Evolutionary conservation across 2,888 invertebrate genomes (phyloP).

Genomic region (Troilus luridus): DNA sequence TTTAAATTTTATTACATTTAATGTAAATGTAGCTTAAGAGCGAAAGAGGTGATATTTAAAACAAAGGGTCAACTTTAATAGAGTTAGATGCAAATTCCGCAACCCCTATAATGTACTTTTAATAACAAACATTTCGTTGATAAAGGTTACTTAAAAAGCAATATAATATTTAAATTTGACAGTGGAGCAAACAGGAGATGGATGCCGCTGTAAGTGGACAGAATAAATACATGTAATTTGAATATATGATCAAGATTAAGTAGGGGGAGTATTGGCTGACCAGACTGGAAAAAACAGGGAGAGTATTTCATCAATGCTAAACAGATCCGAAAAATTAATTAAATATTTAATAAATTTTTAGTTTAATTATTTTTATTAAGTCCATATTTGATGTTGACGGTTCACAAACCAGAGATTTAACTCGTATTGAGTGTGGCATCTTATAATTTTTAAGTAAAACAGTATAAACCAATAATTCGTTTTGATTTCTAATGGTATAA

Average conservation of each 20-base stretch:
- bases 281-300: not conserved
- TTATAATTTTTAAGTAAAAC: too few species aligned
- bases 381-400: too few species aligned
- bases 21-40: not conserved
- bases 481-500: too few species aligned
- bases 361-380: too few species aligned
- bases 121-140: not conserved
- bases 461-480: too few species aligned
- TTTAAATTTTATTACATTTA: not conserved
- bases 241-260: conserved; percentile 9
- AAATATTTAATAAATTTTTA: not conserved
- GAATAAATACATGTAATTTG: conserved; percentile 47
- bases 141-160: conserved; percentile 27
- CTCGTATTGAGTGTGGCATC: too few species aligned
- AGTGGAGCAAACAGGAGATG: not conserved
- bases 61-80: conserved; percentile 1
- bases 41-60: not conserved
- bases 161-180: conserved; percentile 14
- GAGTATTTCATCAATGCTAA: not conserved
- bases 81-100: not conserved
- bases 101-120: not conserved
- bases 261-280: not conserved
- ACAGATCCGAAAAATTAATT: not conserved
- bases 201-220: conserved; percentile 37
- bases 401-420: too few species aligned